Conservation (phyloP, 2,113 vertebrate species). For the Rhabdornis inornatus region DNA sequence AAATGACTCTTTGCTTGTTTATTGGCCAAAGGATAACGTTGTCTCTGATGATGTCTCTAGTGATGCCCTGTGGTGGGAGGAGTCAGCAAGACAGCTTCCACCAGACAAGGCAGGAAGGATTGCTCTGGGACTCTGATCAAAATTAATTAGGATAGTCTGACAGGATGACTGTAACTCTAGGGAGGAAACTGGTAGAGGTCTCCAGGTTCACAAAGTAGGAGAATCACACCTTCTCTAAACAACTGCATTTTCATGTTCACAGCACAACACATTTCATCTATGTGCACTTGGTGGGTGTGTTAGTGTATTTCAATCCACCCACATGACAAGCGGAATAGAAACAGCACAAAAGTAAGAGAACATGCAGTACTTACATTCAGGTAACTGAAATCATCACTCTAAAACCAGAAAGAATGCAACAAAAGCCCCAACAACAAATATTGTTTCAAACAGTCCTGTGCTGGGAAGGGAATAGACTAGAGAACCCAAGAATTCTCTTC, state of each 20-base stretch:
- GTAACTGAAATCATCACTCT: conserved; percentile 43
- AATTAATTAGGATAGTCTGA: background rate
- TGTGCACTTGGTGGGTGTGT: conserved; percentile 55
- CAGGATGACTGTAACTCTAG: background rate
- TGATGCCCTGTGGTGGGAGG: background rate
- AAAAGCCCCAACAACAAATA: background rate
- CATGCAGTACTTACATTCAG: conserved; percentile 61
- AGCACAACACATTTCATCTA: conserved; percentile 59
- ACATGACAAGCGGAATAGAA: conserved; percentile 61
- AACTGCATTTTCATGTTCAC: conserved; percentile 48
- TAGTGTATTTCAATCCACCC: conserved; percentile 62
- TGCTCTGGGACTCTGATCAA: background rate
- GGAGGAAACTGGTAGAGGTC: background rate
- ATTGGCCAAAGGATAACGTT: background rate
- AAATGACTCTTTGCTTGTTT: background rate
- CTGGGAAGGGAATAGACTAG: background rate
- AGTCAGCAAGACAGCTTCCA: background rate
- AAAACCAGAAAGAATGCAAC: conserved; percentile 20
- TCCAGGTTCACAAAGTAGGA: conserved; percentile 11
- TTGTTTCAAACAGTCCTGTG: background rate
- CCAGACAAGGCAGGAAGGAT: background rate
- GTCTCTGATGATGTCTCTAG: background rate
- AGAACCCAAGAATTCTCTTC: background rate
- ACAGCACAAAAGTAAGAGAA: conserved; percentile 64
- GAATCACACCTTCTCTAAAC: conserved; percentile 42